Base-by-base conservation (phyloP, 2,888 invertebrate species). In the Ornithoptera priamus region DNA sequence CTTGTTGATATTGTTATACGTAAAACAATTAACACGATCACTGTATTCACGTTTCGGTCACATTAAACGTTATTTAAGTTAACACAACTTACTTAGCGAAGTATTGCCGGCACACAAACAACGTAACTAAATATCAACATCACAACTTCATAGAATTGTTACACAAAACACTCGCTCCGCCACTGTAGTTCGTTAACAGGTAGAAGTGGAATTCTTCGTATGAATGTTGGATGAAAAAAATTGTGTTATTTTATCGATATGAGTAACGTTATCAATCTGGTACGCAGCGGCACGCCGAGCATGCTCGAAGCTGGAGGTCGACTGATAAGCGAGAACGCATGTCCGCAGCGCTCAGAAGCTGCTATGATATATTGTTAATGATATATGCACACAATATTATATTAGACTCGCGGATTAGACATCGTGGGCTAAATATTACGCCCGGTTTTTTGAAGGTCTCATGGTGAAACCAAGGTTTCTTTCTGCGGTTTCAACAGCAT, bases 301-400 rank as follows among this genome's bases (percentile, higher is more conserved):
- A 70, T 72, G 71, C 71, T 66, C 75, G 72, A 73, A 78, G 76
- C 79, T 79, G 83, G 84, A 85, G 88, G 85, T 83, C 85, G 87
- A 79, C 77, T 85, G 90, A 90, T 90, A 90, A 90, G 82, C 81
- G 79, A 72, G 74, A 74, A 77, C 84, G 81, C 85, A 84, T 79
- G 79, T 78, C 77, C 74, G 79, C 74, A 74, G 75, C 77, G 79
- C 82, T 80, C 79, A 76, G 76, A 74, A 71, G 74, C 78, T 74
- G 78, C 79, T 81, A 8, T 39, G 10, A 10, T 39, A 75, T 75
- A 74, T 74, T 74, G 74, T 76, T 75, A 75, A 73, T 74, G 69
- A 72, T 76, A 75, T 72, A 46, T 66, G 70, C 63, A 63, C 59
- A 67, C 53, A 68, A 60, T 69, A 60, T 58, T 68, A 68, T 72